A percentile compares a stretch with the other conserved stretches of the same genome.
Conservation (phyloP, 2,888 invertebrate genomes). For the Chirona hameri region DNA sequence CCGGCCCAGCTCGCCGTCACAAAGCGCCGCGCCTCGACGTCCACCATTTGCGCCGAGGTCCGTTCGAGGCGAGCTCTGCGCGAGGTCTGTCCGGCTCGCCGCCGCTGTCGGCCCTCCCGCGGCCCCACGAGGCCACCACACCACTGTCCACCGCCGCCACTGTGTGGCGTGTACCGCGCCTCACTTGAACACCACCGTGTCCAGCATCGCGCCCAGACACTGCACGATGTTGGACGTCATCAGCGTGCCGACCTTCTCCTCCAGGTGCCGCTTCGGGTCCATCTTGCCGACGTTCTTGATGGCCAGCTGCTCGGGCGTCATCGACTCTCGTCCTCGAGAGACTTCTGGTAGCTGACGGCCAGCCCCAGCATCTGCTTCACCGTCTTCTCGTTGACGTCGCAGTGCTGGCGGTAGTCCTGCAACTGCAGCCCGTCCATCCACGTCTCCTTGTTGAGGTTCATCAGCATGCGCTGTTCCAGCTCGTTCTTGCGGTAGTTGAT, state of each 20-base stretch:
- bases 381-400: slow-evolving; percentile 86
- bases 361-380: slow-evolving; percentile 95
- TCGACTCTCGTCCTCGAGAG: slow-evolving; percentile 97
- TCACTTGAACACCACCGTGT: slow-evolving; percentile 86
- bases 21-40: too few relatives aligned
- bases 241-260: slow-evolving; percentile 90
- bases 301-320: slow-evolving; percentile 98
- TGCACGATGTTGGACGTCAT: slow-evolving; percentile 98
- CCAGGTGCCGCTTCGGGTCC: slow-evolving; percentile 98
- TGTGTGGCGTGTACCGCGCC: neutral
- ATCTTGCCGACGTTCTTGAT: slow-evolving; percentile 99
- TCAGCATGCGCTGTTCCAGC: slow-evolving; percentile 96
- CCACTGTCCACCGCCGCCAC: neutral
- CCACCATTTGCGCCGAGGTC: neutral
- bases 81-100: neutral
- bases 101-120: neutral
- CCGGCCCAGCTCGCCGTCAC: too few relatives aligned
- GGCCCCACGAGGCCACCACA: neutral
- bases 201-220: slow-evolving; percentile 94
- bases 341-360: slow-evolving; percentile 94
- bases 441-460: slow-evolving; percentile 97
- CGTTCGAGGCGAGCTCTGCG: too few relatives aligned
- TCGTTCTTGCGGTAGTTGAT: slow-evolving; percentile 99
- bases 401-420: slow-evolving; percentile 88
- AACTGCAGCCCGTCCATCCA: slow-evolving; percentile 93